Evolutionary conservation across 2,113 vertebrate species (phyloP).

Genomic region (Indri indri): DNA sequence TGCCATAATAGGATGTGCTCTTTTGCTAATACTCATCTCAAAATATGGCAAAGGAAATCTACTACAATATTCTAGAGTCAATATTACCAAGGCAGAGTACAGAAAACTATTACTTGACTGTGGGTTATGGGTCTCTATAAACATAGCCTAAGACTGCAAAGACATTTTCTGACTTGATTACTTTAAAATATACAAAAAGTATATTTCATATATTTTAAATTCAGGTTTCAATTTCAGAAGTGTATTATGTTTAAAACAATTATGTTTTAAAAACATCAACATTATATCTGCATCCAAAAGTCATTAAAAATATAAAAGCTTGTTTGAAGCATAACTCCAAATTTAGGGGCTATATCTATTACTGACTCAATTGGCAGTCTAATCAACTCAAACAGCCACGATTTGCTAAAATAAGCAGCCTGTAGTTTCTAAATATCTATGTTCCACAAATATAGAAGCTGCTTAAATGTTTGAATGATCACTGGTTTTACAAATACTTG

Average conservation of each 20-base stretch:
- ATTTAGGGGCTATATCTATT: neutral
- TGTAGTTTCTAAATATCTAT: neutral
- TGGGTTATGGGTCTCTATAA: neutral
- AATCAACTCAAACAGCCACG: neutral
- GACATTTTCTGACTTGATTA: neutral
- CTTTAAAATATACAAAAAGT: neutral
- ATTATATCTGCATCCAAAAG: conserved; percentile 8
- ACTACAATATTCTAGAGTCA: neutral
- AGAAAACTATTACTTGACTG: neutral
- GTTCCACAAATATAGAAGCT: neutral
- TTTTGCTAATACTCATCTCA: conserved; percentile 17
- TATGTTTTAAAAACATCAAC: conserved; percentile 34
- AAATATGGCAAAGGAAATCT: conserved; percentile 21
- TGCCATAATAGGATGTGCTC: neutral
- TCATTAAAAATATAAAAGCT: conserved; percentile 24
- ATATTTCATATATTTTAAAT: neutral
- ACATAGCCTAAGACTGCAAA: neutral
- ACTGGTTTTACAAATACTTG: neutral
- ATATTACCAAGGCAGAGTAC: neutral
- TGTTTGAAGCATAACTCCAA: neutral
- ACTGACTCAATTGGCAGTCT: neutral
- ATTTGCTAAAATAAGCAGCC: neutral
- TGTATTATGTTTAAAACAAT: neutral
- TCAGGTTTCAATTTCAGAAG: conserved; percentile 33
- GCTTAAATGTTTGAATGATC: neutral